These are phyloP conservation scores for Sebastes ruberrimus DNA, from an alignment of 2,797 vertebrate species.

Conservation along the genomic window DNA sequence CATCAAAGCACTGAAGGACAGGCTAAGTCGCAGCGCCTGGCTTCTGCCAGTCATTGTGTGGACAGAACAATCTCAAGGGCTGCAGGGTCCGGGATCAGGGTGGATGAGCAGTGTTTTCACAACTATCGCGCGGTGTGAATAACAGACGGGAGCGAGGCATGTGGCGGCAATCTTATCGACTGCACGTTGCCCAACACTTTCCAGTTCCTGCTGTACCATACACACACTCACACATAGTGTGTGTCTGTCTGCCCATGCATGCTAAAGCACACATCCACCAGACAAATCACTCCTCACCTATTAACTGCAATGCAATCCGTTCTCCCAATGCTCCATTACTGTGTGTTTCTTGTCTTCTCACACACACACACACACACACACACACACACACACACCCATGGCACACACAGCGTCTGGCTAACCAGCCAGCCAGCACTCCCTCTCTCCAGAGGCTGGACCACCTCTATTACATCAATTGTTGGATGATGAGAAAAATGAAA, in stretches of 20 bases:
- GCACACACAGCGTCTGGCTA: conserved; percentile 21
- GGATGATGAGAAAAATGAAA: conserved; percentile 86
- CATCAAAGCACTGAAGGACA: conserved; percentile 31
- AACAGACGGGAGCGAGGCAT: conserved; percentile 29
- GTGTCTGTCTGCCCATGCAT: background rate
- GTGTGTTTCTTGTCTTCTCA: background rate
- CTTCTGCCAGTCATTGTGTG: conserved; percentile 25
- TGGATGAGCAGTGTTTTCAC: conserved; percentile 43
- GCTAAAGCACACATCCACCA: background rate
- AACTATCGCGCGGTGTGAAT: conserved; percentile 51
- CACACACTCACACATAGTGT: background rate
- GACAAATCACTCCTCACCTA: conserved; percentile 15
- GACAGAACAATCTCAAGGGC: conserved; percentile 24
- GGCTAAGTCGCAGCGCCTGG: conserved; percentile 6
- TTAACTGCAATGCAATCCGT: conserved; percentile 21
- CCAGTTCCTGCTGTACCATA: background rate
- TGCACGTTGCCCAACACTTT: background rate
- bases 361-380: background rate
- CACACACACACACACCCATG: conserved; percentile 4
- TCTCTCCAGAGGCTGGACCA: conserved; percentile 64
- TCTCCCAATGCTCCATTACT: conserved; percentile 6
- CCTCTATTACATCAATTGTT: conserved; percentile 78
- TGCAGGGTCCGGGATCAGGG: conserved; percentile 20
- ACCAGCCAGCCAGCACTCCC: conserved; percentile 26
- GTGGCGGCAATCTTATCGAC: conserved; percentile 23